phyloP scores from a whole-genome alignment of 2,113 vertebrate species.

The Agelaius tricolor region DNA sequence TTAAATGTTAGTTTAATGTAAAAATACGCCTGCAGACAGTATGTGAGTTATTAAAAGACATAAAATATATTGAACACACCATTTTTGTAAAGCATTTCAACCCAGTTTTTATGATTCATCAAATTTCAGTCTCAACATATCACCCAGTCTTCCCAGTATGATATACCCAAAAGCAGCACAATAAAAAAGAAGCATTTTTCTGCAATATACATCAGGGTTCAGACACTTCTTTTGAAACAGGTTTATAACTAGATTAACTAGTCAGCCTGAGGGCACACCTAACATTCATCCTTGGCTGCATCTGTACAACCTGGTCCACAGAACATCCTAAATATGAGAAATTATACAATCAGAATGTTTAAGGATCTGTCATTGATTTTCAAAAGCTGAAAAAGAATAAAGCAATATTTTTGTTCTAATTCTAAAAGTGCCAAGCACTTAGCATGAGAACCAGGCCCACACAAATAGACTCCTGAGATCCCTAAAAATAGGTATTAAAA shows the following conservation, averaged over 20 bases:
- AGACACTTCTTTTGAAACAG: background rate
- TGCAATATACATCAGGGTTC: background rate
- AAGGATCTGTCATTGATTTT: conserved; percentile 1
- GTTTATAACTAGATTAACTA: conserved; percentile 52
- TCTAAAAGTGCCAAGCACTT: background rate
- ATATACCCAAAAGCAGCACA: background rate
- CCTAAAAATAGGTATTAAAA: background rate
- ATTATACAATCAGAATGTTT: background rate
- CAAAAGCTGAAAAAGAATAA: background rate
- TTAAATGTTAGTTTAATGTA: conserved; percentile 46
- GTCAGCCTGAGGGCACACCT: background rate
- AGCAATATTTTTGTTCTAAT: background rate
- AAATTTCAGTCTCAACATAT: background rate
- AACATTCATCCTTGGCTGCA: background rate
- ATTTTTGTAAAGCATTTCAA: conserved; percentile 35
- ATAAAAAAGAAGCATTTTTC: conserved; percentile 36
- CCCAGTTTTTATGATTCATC: conserved; percentile 34
- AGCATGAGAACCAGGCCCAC: background rate
- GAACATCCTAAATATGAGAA: background rate
- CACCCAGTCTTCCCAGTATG: background rate
- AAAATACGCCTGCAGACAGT: background rate
- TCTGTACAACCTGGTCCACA: background rate
- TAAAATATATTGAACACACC: conserved; percentile 29
- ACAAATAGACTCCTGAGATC: background rate
- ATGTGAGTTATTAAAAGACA: conserved; percentile 30